Conservation (phyloP, 30 jellyfish, hydroid and myxozoan genomes). For the Hydractinia echinata region DNA sequence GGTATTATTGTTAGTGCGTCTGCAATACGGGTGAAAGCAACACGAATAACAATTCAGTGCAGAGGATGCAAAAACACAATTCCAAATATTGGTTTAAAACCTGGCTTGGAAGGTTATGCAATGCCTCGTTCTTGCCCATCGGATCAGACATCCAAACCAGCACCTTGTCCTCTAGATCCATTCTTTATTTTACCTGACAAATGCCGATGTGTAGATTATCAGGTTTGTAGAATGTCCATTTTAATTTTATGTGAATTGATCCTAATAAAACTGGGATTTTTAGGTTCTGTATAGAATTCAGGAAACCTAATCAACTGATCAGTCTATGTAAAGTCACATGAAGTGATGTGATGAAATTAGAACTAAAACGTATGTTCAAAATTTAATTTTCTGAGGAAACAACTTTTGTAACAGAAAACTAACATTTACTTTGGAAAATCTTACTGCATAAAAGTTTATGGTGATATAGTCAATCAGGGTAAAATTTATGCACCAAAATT, state of each 20-base stretch:
- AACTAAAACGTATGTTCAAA: no score
- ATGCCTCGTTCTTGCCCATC: conserved; percentile 97
- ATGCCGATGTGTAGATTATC: conserved; percentile 98
- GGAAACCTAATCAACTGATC: no score
- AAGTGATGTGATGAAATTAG: no score
- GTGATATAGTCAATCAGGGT: no score
- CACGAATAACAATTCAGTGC: conserved; percentile 89
- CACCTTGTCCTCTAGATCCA: conserved; percentile 99
- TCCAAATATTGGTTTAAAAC: conserved; percentile 80
- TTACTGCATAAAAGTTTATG: no score
- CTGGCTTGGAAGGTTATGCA: conserved; percentile 95
- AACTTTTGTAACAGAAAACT: no score
- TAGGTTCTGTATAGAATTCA: no score
- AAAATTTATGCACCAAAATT: no score
- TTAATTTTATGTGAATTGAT: background rate
- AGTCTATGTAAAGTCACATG: no score
- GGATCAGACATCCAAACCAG: conserved; percentile 92
- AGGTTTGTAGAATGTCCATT: conserved; percentile 37
- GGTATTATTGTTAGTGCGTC: conserved; percentile 98
- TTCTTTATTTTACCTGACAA: conserved; percentile 95
- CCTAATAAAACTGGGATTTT: no score
- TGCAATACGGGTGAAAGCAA: conserved; percentile 92
- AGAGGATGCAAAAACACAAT: conserved; percentile 85
- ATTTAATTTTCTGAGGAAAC: no score
- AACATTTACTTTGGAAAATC: no score